A percentile compares a stretch with the other conserved stretches of the same genome.
These are phyloP conservation scores for Erethizon dorsatum DNA, from an alignment of 2,797 vertebrate species.

Conservation along the genomic window DNA sequence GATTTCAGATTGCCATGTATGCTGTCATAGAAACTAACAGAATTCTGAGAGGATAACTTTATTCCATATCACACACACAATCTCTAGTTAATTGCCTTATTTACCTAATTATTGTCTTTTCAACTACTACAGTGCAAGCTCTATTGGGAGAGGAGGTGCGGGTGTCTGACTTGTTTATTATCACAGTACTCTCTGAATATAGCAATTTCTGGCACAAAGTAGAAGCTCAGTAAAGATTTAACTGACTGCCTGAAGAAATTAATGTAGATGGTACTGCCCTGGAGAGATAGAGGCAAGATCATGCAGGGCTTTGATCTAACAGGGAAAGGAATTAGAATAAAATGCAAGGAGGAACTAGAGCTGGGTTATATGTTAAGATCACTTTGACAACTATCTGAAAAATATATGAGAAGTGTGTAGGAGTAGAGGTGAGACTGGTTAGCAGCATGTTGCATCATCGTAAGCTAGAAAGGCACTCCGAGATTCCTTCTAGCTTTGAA, in stretches of 20 bases:
- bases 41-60: neutral
- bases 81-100: conserved; percentile 56
- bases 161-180: conserved; percentile 38
- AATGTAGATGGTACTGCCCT: neutral
- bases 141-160: neutral
- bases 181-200: neutral
- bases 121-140: neutral
- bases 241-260: conserved; percentile 46
- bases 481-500: conserved; percentile 18
- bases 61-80: neutral
- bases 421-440: conserved; percentile 36
- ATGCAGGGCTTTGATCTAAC: conserved; percentile 30
- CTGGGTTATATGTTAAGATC: conserved; percentile 27
- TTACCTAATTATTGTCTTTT: conserved; percentile 54
- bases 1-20: conserved; percentile 54
- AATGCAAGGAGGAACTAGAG: conserved; percentile 56
- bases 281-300: conserved; percentile 21
- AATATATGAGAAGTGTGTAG: neutral
- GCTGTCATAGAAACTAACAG: conserved; percentile 26
- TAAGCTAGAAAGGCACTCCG: neutral
- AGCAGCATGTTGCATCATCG: neutral
- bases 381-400: conserved; percentile 46
- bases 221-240: conserved; percentile 64
- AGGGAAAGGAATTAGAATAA: conserved; percentile 47
- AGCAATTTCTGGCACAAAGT: conserved; percentile 42